Percentiles rank a stretch among this genome's conserved stretches.
Conservation (phyloP, 2,113 vertebrate species). For the Cettia cetti region DNA sequence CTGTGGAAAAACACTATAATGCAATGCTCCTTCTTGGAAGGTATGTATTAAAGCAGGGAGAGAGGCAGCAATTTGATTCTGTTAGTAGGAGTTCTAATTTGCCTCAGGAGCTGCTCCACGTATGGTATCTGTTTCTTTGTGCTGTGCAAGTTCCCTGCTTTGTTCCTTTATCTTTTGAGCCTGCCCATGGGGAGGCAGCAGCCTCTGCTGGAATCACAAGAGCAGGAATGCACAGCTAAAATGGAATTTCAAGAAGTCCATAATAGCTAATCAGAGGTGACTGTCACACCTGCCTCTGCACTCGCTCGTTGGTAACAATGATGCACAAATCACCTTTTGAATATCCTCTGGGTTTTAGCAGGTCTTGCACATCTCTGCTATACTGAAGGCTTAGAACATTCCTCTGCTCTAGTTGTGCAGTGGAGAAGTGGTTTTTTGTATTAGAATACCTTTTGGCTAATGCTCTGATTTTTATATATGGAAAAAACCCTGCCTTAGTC, state of each 20-base stretch:
- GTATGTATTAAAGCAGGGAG: neutral
- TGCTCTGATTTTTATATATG: neutral
- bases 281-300: slow-evolving; percentile 9
- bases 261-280: slow-evolving; percentile 23
- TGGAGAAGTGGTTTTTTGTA: neutral
- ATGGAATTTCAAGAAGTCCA: neutral
- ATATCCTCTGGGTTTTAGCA: slow-evolving; percentile 15
- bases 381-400: neutral
- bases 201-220: slow-evolving; percentile 12
- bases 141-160: slow-evolving; percentile 13
- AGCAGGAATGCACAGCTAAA: slow-evolving; percentile 8
- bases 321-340: neutral
- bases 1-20: neutral
- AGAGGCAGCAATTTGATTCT: slow-evolving; percentile 28
- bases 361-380: slow-evolving; percentile 8
- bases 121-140: neutral
- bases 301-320: neutral
- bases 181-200: neutral
- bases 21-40: neutral
- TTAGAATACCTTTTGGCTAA: slow-evolving; percentile 20
- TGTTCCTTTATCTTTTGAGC: slow-evolving; percentile 43
- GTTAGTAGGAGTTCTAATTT: slow-evolving; percentile 6
- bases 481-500: neutral
- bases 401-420: neutral
- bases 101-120: neutral